Evolutionary conservation across 1,140 invertebrate species (phyloP), one percentile per base, ranked within the genome.

Genomic region (Lordiphosa collinella): DNA sequence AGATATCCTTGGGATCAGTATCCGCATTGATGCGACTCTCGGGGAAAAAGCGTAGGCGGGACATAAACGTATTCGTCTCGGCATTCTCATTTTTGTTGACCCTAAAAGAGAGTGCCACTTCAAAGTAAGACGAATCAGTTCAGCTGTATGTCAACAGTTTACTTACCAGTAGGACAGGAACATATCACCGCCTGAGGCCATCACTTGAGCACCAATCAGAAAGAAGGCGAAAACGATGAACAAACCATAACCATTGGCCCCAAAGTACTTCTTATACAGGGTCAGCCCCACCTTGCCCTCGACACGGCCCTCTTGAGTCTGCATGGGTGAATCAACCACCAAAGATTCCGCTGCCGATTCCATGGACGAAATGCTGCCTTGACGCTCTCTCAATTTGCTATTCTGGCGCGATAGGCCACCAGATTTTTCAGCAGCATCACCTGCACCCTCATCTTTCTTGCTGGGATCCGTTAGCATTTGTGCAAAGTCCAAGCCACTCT

Each of bases 131-230:
- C 18, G 18, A n/a, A n/a, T n/a, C n/a, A n/a, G 18, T 1, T 22
- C 6, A 22, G 18, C 4, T 22, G 18, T 2, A 40, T 10, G 29
- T 3, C 4, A 7, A 8, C 11, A 3, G 4, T 5, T 22, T 22
- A 58, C 89, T 90, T 66, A 93, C 93, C 93, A 95, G 71, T 91
- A 93, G 2, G 92, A 91, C 1, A 94, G 86, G 86, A 93, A 93
- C 76, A 93, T 93, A 70, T 95, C 93, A 6, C 91, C 91, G n/a
- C 91, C 91, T 59, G 93, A 94, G 25, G 91, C 92, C 14, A 91
- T 74, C 11, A 92, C 76, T 87, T 95, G 94, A 9, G 93, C 91
- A 0, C 91, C 60, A 74, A 93, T 90, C 11, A 90, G 51, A 2
- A 91, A 88, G 1, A 91, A 71, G 11, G 72, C 78, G 40, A 88